Evolutionary conservation across 2,888 invertebrate genomes (phyloP), one percentile per base, ranked within the genome.

Genomic region (Cosmopolites sordidus): DNA sequence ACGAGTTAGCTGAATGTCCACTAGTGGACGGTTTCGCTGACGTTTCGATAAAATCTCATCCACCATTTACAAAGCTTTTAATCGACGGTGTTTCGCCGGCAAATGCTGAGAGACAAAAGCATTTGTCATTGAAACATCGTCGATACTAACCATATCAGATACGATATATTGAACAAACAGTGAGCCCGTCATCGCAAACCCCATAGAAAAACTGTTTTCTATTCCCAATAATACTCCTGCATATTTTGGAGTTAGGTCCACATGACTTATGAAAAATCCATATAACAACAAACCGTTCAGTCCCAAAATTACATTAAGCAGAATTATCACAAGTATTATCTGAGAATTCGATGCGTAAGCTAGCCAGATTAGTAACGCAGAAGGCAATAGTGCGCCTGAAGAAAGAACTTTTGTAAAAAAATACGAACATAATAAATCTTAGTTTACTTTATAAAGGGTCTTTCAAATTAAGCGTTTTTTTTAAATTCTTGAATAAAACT

Each of bases 71-170:
- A n/a, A n/a, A n/a, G n/a, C n/a, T n/a, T n/a, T n/a, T n/a, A n/a
- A n/a, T n/a, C n/a, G n/a, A n/a, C n/a, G n/a, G n/a, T n/a, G n/a
- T n/a, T n/a, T n/a, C n/a, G n/a, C n/a, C n/a, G n/a, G n/a, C n/a
- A n/a, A n/a, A n/a, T n/a, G n/a, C n/a, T n/a, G n/a, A n/a, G n/a
- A n/a, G n/a, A n/a, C n/a, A n/a, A n/a, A n/a, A n/a, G n/a, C n/a
- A n/a, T n/a, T n/a, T n/a, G n/a, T n/a, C n/a, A n/a, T n/a, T n/a
- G n/a, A n/a, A n/a, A n/a, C n/a, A n/a, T n/a, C n/a, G n/a, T n/a
- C n/a, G n/a, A n/a, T n/a, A 17, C 58, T 54, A 51, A 58, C 58
- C 49, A 51, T 30, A 42, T 58, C 58, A 22, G 58, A 51, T 16
- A 58, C 58, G 1, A 54, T 30, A 41, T 51, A 51, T 16, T 54